phyloP scores from a whole-genome alignment of 2,797 vertebrate genomes.

The Buceros bicornis region DNA sequence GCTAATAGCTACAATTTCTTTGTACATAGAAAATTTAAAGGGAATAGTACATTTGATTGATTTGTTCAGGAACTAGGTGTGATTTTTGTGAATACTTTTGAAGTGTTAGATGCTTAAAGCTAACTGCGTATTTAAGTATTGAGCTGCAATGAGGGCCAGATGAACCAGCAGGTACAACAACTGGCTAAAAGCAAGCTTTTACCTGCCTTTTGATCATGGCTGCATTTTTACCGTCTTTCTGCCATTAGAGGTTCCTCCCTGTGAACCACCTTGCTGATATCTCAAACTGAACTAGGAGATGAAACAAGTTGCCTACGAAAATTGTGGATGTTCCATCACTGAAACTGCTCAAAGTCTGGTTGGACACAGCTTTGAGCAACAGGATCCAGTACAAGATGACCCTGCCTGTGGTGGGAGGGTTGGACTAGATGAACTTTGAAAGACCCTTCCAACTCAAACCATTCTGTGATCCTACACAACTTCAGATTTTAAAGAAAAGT shows the following conservation, averaged over 20 bases:
- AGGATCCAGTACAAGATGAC: neutral
- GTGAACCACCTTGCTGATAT: neutral
- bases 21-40: slow-evolving; percentile 26
- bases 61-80: slow-evolving; percentile 26
- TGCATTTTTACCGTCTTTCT: neutral
- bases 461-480: neutral
- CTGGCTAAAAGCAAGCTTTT: neutral
- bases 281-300: neutral
- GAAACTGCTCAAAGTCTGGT: neutral
- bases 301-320: neutral
- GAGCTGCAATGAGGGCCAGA: neutral
- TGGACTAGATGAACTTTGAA: neutral
- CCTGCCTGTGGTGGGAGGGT: neutral
- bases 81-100: slow-evolving; percentile 5
- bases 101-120: slow-evolving; percentile 4
- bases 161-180: neutral
- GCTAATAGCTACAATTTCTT: slow-evolving; percentile 45
- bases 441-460: neutral
- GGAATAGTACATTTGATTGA: slow-evolving; percentile 42
- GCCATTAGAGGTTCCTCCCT: neutral
- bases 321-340: too few relatives aligned
- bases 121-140: neutral
- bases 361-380: neutral
- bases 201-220: neutral
- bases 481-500: neutral